phyloP scores from a whole-genome alignment of 1,140 invertebrate species.

The Drosophila insularis region DNA sequence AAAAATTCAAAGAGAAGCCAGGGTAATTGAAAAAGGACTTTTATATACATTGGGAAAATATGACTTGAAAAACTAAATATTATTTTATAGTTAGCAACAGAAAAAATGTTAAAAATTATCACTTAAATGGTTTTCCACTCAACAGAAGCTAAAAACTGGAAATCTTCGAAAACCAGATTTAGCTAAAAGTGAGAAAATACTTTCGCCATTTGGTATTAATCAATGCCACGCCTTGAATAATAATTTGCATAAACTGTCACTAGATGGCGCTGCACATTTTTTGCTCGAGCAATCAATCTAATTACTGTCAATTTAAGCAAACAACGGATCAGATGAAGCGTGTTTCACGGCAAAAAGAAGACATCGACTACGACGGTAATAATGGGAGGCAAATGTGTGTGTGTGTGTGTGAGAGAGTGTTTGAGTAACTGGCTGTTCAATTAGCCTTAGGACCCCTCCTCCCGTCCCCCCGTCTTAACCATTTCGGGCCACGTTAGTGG shows the following conservation, averaged over 20 bases:
- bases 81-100: too few species aligned
- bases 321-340: constrained; percentile 17
- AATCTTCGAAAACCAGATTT: constrained; percentile 20
- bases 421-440: constrained; percentile 40
- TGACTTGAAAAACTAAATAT: too few species aligned
- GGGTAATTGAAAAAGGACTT: neutral
- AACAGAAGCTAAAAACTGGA: too few species aligned
- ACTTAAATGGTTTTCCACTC: too few species aligned
- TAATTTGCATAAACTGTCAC: constrained; percentile 54
- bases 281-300: constrained; percentile 62
- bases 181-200: constrained; percentile 53
- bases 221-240: constrained; percentile 39
- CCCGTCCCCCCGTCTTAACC: neutral
- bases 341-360: neutral
- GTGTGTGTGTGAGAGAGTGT: neutral
- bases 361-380: neutral
- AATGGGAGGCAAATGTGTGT: neutral
- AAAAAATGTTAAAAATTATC: too few species aligned
- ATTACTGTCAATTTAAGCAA: constrained; percentile 70
- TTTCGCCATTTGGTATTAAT: constrained; percentile 68
- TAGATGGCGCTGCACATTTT: constrained; percentile 38
- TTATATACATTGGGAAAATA: too few species aligned
- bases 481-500: constrained; percentile 40
- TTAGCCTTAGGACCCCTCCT: constrained; percentile 31
- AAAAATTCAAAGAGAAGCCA: neutral